phyloP scores from a whole-genome alignment of 2,113 vertebrate genomes.

The Gambusia affinis region DNA sequence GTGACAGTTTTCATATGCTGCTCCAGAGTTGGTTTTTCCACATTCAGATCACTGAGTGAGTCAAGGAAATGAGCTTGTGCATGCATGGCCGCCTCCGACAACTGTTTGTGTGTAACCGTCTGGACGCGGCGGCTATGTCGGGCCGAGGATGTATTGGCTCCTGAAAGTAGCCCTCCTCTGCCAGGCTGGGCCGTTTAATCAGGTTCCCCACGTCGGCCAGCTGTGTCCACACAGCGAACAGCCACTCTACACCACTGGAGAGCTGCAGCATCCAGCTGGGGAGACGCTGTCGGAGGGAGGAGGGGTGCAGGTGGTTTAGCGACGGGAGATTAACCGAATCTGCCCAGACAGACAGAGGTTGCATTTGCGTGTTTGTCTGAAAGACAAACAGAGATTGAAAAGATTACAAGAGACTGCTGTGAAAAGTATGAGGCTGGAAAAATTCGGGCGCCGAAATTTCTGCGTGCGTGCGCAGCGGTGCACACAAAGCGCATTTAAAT shows the following conservation, averaged over 20 bases:
- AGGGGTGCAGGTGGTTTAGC: slow-evolving; percentile 43
- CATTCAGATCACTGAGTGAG: slow-evolving; percentile 14
- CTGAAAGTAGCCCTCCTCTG: slow-evolving; percentile 61
- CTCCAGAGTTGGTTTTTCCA: slow-evolving; percentile 7
- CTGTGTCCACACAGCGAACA: slow-evolving; percentile 74
- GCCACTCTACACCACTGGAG: slow-evolving; percentile 54
- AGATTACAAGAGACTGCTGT: slow-evolving; percentile 54
- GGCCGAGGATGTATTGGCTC: slow-evolving; percentile 58
- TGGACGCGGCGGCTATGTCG: slow-evolving; percentile 30
- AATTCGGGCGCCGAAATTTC: slow-evolving; percentile 9
- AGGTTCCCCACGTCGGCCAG: slow-evolving; percentile 69
- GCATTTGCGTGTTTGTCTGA: slow-evolving; percentile 57
- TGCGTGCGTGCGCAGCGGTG: not conserved
- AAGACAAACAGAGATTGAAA: slow-evolving; percentile 57
- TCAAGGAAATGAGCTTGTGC: slow-evolving; percentile 24
- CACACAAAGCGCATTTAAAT: slow-evolving; percentile 37
- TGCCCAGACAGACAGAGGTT: slow-evolving; percentile 53
- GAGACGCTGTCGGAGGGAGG: slow-evolving; percentile 14
- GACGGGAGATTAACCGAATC: slow-evolving; percentile 56
- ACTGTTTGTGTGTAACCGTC: slow-evolving; percentile 57
- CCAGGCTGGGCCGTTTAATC: slow-evolving; percentile 68
- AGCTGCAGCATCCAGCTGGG: slow-evolving; percentile 58
- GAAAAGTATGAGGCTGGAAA: slow-evolving; percentile 27
- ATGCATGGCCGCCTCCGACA: slow-evolving; percentile 32
- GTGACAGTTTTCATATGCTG: slow-evolving; percentile 6